Evolutionary conservation across 2,888 invertebrate species (phyloP).

Genomic region (Salticus scenicus): DNA sequence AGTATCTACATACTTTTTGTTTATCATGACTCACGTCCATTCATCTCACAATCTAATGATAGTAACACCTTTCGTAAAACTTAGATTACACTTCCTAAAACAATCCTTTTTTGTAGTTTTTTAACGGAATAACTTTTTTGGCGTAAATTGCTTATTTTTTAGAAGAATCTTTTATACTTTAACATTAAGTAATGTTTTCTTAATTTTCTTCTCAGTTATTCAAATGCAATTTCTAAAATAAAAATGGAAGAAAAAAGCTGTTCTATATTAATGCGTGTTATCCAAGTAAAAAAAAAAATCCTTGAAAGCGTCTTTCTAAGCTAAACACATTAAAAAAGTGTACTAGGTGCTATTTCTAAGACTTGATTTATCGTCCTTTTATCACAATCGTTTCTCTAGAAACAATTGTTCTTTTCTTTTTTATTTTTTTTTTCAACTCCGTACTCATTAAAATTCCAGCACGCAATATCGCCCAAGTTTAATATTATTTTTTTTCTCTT

Average conservation of each 20-base stretch:
- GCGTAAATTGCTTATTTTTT: too few species aligned
- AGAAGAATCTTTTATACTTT: too few species aligned
- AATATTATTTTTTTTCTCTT: neutral
- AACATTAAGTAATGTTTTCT: too few species aligned
- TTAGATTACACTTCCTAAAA: too few species aligned
- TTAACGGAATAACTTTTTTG: too few species aligned
- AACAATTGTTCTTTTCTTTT: conserved; percentile 42
- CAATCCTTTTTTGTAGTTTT: too few species aligned
- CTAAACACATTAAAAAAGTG: conserved; percentile 39
- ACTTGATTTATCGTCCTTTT: conserved; percentile 52
- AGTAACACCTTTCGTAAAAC: too few species aligned
- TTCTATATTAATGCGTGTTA: too few species aligned
- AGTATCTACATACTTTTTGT: too few species aligned
- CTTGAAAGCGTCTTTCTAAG: neutral
- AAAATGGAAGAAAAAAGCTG: too few species aligned
- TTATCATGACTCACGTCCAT: too few species aligned
- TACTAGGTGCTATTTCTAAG: conserved; percentile 28
- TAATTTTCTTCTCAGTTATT: neutral
- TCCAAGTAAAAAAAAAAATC: neutral
- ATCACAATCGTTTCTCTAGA: conserved; percentile 39
- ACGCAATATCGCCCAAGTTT: conserved; percentile 9
- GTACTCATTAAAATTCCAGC: conserved; percentile 31
- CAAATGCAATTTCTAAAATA: neutral
- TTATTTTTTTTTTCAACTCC: conserved; percentile 11
- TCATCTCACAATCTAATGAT: too few species aligned